Base-by-base conservation (phyloP, 2,888 invertebrate species). In the Nasonovia ribisnigri region DNA sequence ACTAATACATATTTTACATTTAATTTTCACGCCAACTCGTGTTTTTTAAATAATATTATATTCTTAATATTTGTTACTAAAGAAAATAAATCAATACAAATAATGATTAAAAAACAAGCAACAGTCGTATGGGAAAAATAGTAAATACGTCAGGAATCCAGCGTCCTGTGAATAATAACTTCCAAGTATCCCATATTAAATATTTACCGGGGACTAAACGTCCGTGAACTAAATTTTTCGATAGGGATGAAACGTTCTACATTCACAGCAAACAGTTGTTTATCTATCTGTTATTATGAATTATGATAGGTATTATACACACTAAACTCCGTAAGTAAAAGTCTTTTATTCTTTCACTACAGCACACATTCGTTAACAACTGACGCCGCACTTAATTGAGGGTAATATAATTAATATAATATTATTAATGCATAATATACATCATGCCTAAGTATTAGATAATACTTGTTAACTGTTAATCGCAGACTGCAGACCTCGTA, bases 271-370 rank as follows among this genome's bases (percentile, higher is more conserved):
- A 46, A 46, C 46, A 67, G 16, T 67, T 67, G 16, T 16, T 67
- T 67, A n/a, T 67, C 16, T 67, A 67, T 67, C n/a, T n/a, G n/a
- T n/a, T n/a, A 67, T n/a, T 67, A 67, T 67, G 67, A n/a, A 67
- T 67, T 16, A 67, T n/a, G 5, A 77, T 36, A 77, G 16, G 77
- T 77, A 77, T 67, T 11, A 60, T 36, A 77, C 20, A 77, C 20
- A 77, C 20, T 77, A 5, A 67, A 77, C 36, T 20, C 13, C 6
- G 36, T 8, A 67, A 67, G 67, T 36, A 77, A 77, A 77, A 20
- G 26, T 57, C 8, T 67, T 36, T 77, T 36, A 77, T 36, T 36
- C 8, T 77, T 77, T 36, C 6, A 36, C 77, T 77, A 20, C 77
- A 77, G 36, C 77, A 36, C 36, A 77, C 77, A 36, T 20, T 16